phyloP scores from a whole-genome alignment of 1,140 invertebrate species.

The Ceratosolen fusciceps region DNA sequence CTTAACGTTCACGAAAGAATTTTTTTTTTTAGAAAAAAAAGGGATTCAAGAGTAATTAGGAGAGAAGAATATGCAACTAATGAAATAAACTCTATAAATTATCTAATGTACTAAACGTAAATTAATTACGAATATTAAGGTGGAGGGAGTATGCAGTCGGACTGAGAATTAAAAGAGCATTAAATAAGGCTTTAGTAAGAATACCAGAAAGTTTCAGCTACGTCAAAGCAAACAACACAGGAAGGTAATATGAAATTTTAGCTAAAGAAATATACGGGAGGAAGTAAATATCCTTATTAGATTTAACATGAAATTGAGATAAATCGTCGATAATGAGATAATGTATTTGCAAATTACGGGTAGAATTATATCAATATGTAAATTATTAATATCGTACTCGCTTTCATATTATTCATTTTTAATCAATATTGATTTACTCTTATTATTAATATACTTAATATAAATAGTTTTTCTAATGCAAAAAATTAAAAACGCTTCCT shows the following conservation, averaged over 20 bases:
- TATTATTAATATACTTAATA: too few relatives aligned
- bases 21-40: too few relatives aligned
- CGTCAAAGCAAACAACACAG: background rate
- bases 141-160: background rate
- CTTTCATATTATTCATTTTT: too few relatives aligned
- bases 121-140: background rate
- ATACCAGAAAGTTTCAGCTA: too few relatives aligned
- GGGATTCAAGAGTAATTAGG: too few relatives aligned
- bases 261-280: background rate
- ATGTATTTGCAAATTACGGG: background rate
- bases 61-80: too few relatives aligned
- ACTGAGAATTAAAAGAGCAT: background rate
- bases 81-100: too few relatives aligned
- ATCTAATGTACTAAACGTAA: background rate
- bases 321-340: background rate
- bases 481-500: too few relatives aligned
- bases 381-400: background rate
- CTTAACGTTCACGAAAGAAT: too few relatives aligned
- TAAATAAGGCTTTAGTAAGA: background rate
- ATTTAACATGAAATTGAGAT: background rate
- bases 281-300: background rate
- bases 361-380: background rate
- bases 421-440: too few relatives aligned
- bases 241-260: background rate
- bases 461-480: too few relatives aligned